Conservation (phyloP, 2,888 invertebrate species). For the Venustoraphidia nigricollis region DNA sequence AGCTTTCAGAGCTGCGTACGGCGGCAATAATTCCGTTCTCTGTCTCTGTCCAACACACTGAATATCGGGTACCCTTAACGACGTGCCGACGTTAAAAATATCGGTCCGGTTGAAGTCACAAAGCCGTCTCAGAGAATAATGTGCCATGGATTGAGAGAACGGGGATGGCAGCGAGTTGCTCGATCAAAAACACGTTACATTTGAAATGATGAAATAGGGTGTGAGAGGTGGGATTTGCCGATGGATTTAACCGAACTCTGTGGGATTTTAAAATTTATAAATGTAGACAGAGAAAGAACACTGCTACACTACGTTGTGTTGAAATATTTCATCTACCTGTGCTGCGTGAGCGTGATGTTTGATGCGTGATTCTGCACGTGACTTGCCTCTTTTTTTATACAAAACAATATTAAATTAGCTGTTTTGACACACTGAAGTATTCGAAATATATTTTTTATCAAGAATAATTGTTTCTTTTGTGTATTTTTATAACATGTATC, state of each 20-base stretch:
- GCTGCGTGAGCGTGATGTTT: too few species aligned
- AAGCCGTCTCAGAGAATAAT: constrained; percentile 21
- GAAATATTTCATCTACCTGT: too few species aligned
- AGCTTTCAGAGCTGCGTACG: constrained; percentile 3
- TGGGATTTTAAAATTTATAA: constrained; percentile 14
- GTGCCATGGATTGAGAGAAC: constrained; percentile 14
- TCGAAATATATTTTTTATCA: too few species aligned
- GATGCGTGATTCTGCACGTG: too few species aligned
- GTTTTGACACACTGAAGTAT: too few species aligned
- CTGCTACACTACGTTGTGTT: too few species aligned
- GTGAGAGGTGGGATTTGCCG: constrained; percentile 14
- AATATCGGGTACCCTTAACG: neutral
- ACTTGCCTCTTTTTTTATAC: too few species aligned
- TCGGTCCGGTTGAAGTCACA: constrained; percentile 7
- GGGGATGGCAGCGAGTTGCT: constrained; percentile 20
- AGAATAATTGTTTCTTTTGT: too few species aligned
- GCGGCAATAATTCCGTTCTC: neutral
- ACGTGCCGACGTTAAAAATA: too few species aligned
- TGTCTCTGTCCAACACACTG: neutral
- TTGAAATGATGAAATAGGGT: constrained; percentile 25
- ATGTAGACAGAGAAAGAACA: too few species aligned
- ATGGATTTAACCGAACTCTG: constrained; percentile 17
- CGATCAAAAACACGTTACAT: constrained; percentile 28
- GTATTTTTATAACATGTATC: too few species aligned
- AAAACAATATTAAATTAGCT: too few species aligned